Base-by-base conservation (phyloP, 2,113 vertebrate species). In the Hippopotamus amphibius region DNA sequence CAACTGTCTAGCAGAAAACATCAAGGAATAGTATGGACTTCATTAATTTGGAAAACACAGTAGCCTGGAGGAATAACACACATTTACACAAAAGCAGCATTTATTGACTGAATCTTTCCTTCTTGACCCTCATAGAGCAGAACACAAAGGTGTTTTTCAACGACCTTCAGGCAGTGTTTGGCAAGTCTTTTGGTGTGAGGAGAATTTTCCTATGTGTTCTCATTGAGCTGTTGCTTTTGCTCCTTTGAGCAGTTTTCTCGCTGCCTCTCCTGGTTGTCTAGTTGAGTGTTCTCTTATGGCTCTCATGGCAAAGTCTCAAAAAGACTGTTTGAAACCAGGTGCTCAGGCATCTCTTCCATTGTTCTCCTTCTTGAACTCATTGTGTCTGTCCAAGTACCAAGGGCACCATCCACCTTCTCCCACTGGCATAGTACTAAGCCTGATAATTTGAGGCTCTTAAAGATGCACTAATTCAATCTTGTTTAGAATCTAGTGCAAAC, bases 11-110 rank as follows among this genome's bases (percentile, higher is more conserved):
- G 19, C 33, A 84, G 88, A 46, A 77, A 92, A 80, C 80, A 76
- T 88, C 94, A 55, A 77, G 90, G 94, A 82, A 94, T 69, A 92
- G 79, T 80, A 88, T 59, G 77, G 97, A 94, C 95, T 97, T 96
- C 68, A 85, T 88, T 82, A 97, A 95, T 95, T 95, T 46, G 94
- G 97, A 91, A 95, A 97, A 96, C 97, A 93, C 92, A 84, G 84
- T 61, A 87, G 95, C 96, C 93, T 94, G 95, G 95, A 93, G 94
- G 95, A 95, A 50, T 66, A 28, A 94, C 53, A 83, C 83, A 88
- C 96, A 96, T 94, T 96, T 96, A 97, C 94, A 98, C 96, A 84
- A 96, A 97, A 95, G 96, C 97, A 97, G 96, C 71, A 68, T 95
- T 94, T 97, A 87, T 96, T 82, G 90, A 90, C 96, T 90, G 96